These are phyloP conservation scores for Atlantisia rogersi DNA, from an alignment of 2,113 vertebrate genomes.

Conservation along the genomic window DNA sequence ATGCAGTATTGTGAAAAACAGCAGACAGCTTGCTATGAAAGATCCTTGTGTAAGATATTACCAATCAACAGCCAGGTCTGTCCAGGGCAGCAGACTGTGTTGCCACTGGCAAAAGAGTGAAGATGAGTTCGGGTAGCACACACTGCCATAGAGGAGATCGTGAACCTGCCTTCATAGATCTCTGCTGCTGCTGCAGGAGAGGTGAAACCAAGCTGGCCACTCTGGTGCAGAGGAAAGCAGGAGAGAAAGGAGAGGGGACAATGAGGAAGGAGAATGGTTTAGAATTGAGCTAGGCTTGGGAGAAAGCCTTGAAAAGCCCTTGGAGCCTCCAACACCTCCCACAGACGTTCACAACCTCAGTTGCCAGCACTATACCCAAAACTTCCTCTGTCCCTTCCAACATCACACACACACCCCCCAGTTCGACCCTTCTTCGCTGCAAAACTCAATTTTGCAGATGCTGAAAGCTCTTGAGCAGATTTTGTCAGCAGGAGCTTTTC, in stretches of 20 bases:
- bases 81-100: background rate
- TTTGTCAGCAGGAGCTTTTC: background rate
- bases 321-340: background rate
- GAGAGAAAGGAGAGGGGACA: background rate
- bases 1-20: background rate
- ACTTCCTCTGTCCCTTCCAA: background rate
- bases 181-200: background rate
- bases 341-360: background rate
- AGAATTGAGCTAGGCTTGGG: background rate
- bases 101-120: background rate
- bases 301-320: background rate
- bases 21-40: background rate
- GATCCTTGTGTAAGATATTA: fast-evolving
- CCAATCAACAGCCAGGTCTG: background rate
- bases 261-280: background rate
- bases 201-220: background rate
- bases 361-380: background rate
- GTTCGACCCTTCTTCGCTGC: background rate
- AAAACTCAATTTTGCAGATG: background rate
- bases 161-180: background rate
- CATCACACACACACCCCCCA: background rate
- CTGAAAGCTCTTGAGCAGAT: background rate
- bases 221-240: fast-evolving
- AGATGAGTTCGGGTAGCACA: background rate
- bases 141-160: background rate